A percentile compares a stretch with the other conserved stretches of the same genome.
These are phyloP conservation scores for Cryptotermes secundus DNA, from an alignment of 1,140 invertebrate genomes.

Conservation along the genomic window DNA sequence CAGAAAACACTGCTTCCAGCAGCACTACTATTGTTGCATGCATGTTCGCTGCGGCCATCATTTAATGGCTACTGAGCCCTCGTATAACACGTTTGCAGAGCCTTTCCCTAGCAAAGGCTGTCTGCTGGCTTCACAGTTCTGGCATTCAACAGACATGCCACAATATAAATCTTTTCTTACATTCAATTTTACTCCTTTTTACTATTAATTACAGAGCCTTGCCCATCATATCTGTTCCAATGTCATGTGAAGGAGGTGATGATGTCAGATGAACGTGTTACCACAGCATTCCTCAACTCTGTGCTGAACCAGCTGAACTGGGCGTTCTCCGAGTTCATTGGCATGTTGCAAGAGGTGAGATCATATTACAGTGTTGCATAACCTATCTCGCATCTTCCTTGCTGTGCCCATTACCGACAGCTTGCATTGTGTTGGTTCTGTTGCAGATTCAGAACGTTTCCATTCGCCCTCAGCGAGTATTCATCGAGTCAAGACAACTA, in stretches of 20 bases:
- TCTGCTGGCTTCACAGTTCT: too few relatives aligned
- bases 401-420: not conserved
- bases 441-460: conserved; percentile 61
- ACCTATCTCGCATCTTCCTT: not conserved
- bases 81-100: too few relatives aligned
- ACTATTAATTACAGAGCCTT: conserved; percentile 55
- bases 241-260: conserved; percentile 55
- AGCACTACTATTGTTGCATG: too few relatives aligned
- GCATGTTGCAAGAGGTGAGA: conserved; percentile 78
- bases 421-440: not conserved
- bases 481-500: conserved; percentile 73
- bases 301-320: conserved; percentile 82
- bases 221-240: conserved; percentile 61
- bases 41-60: too few relatives aligned
- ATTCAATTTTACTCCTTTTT: conserved; percentile 13
- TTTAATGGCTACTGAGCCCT: too few relatives aligned
- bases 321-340: conserved; percentile 86
- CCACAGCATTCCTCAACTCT: conserved; percentile 72
- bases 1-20: too few relatives aligned
- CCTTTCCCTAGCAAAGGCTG: too few relatives aligned
- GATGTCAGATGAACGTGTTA: conserved; percentile 50
- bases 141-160: too few relatives aligned
- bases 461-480: conserved; percentile 51
- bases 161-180: not conserved
- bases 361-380: conserved; percentile 29